Evolutionary conservation across 2,888 invertebrate species (phyloP).

Genomic region (Tanypteryx hageni): DNA sequence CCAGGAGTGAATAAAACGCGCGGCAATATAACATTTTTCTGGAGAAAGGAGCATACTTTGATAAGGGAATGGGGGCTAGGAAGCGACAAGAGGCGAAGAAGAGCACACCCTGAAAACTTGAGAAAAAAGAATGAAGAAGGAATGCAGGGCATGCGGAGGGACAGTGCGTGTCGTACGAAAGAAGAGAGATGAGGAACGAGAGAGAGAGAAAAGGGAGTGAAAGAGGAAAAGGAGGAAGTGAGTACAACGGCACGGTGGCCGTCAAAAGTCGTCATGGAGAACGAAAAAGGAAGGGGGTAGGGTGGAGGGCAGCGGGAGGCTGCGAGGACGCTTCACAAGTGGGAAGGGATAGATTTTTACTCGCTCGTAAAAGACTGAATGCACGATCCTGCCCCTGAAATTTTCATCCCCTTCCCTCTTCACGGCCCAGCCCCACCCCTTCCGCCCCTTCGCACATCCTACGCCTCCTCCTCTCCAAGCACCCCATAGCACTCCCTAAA

Average conservation of each 20-base stretch:
- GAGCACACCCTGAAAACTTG: no score
- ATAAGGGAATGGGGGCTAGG: no score
- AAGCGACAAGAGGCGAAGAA: no score
- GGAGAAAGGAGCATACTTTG: no score
- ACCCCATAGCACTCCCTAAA: slow-evolving; percentile 48
- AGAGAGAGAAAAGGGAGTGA: not conserved
- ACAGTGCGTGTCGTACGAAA: no score
- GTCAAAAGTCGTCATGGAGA: not conserved
- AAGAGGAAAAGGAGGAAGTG: not conserved
- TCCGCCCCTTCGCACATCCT: not conserved
- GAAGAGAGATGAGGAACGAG: not conserved
- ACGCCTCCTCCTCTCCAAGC: slow-evolving; percentile 3
- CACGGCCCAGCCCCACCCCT: not conserved
- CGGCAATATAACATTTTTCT: no score
- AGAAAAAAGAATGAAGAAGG: no score
- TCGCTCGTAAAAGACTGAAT: slow-evolving; percentile 62
- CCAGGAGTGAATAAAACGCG: no score
- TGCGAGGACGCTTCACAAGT: slow-evolving; percentile 34
- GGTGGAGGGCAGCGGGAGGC: not conserved
- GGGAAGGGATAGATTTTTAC: slow-evolving; percentile 62
- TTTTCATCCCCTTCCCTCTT: slow-evolving; percentile 40
- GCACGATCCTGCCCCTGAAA: slow-evolving; percentile 61
- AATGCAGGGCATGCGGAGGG: no score
- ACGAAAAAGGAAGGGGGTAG: not conserved
- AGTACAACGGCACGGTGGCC: not conserved